Evolutionary conservation across 2,888 invertebrate species (phyloP).

Genomic region (Drosophila peninsularis): DNA sequence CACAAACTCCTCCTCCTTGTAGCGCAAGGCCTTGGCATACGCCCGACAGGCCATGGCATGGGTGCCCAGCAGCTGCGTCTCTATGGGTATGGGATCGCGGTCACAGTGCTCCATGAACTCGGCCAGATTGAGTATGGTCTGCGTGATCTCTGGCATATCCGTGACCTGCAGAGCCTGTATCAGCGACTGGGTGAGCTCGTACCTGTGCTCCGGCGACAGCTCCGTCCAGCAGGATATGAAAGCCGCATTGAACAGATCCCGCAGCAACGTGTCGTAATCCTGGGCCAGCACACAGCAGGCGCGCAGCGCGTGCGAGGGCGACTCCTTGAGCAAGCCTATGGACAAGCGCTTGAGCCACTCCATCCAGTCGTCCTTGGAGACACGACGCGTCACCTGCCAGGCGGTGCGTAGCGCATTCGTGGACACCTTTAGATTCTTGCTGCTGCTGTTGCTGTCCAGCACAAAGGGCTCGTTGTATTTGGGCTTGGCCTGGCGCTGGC

Average conservation of each 20-base stretch:
- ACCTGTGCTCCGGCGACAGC: slow-evolving; percentile 90
- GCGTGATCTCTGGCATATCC: slow-evolving; percentile 97
- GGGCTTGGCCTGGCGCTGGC: slow-evolving; percentile 86
- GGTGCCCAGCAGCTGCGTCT: slow-evolving; percentile 94
- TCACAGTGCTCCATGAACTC: slow-evolving; percentile 99
- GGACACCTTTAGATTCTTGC: slow-evolving; percentile 92
- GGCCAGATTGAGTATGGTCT: slow-evolving; percentile 97
- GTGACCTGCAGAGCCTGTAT: slow-evolving; percentile 96
- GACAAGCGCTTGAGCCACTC: slow-evolving; percentile 97
- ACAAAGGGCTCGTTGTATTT: slow-evolving; percentile 90
- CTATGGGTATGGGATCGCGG: slow-evolving; percentile 95
- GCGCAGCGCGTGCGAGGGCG: slow-evolving; percentile 96
- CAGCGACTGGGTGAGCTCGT: slow-evolving; percentile 93
- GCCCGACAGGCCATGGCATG: slow-evolving; percentile 97
- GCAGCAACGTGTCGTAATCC: slow-evolving; percentile 96
- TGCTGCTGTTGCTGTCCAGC: slow-evolving; percentile 85
- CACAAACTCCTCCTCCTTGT: slow-evolving; percentile 96
- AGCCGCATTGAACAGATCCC: slow-evolving; percentile 98
- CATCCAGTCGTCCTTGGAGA: slow-evolving; percentile 99
- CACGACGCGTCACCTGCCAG: slow-evolving; percentile 95
- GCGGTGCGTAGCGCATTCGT: slow-evolving; percentile 93
- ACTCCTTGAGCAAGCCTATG: slow-evolving; percentile 96
- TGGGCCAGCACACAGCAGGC: slow-evolving; percentile 97
- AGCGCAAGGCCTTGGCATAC: slow-evolving; percentile 88
- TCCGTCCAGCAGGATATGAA: slow-evolving; percentile 99